Base-by-base conservation (phyloP, 2,888 invertebrate species). In the Catocala fraxini region DNA sequence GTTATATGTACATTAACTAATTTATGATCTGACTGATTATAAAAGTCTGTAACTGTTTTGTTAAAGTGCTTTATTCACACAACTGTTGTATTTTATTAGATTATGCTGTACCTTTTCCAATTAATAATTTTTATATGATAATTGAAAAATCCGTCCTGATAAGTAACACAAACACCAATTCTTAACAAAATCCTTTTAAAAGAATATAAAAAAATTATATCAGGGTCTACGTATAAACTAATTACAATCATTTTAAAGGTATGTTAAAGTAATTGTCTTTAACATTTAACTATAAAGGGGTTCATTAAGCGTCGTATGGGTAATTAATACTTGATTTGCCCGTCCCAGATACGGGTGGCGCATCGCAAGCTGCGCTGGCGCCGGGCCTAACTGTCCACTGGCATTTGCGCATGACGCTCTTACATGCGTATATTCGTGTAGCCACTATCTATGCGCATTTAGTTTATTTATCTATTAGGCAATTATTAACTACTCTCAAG, bases 291-390 rank as follows among this genome's bases (percentile, higher is more conserved):
- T 73, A 82, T 85, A 83, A 84, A 84, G 83, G 83, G 80, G 81
- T 84, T 86, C 85, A 90, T 89, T 88, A 90, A 81, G 80, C 80
- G 79, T 80, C 75, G 86, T 84, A 83, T 85, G 84, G 81, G 84
- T 91, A 91, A 93, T 93, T 92, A 93, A 90, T 89, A 89, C 88
- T 85, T 88, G 88, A 90, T 90, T 89, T 84, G 89, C 87, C 81
- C 88, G 93, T 92, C 89, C 92, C 87, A 90, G 87, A 86, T 92
- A 92, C 93, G 89, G 86, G 87, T 70, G 80, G 86, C 84, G 93
- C 93, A 92, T 93, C 85, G 82, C 89, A 92, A 93, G 83, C 85
- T 85, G 81, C 84, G 76, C 68, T 85, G 94, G 93, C 93, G 94
- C 94, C 94, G 81, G 66, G 72, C 76, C 87, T 93, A 93, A 94